phyloP scores from a whole-genome alignment of 2,888 invertebrate genomes.

The Nemapogon koenigi region DNA sequence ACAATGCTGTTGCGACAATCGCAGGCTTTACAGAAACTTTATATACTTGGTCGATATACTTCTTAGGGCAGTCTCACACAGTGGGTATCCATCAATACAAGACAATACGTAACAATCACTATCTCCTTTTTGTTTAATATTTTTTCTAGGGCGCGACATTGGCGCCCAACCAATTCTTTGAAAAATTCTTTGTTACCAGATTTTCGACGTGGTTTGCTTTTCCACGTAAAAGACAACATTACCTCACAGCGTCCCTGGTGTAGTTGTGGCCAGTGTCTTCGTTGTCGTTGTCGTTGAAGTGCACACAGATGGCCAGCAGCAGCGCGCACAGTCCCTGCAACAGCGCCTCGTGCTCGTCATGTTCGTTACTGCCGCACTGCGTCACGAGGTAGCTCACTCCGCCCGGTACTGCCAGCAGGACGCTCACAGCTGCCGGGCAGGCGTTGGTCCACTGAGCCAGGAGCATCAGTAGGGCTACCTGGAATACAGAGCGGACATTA shows the following conservation, averaged over 20 bases:
- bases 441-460: constrained; percentile 87
- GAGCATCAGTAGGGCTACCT: constrained; percentile 89
- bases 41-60: too few relatives aligned
- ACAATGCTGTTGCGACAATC: too few relatives aligned
- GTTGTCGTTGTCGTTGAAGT: constrained; percentile 90
- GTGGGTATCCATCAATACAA: too few relatives aligned
- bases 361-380: constrained; percentile 81
- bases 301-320: constrained; percentile 89
- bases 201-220: too few relatives aligned
- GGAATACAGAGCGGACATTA: too few relatives aligned
- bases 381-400: constrained; percentile 87
- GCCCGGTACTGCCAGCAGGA: constrained; percentile 79
- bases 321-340: constrained; percentile 85
- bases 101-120: too few relatives aligned
- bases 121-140: too few relatives aligned
- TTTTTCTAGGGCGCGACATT: too few relatives aligned
- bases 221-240: constrained; percentile 35
- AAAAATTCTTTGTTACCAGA: too few relatives aligned
- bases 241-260: constrained; percentile 56
- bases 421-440: constrained; percentile 83
- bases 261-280: constrained; percentile 80
- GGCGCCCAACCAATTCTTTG: too few relatives aligned
- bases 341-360: constrained; percentile 89
- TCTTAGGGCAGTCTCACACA: too few relatives aligned
- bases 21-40: too few relatives aligned